Evolutionary conservation across 2,113 vertebrate genomes (phyloP), one percentile per base, ranked within the genome.

Genomic region (Colius striatus): DNA sequence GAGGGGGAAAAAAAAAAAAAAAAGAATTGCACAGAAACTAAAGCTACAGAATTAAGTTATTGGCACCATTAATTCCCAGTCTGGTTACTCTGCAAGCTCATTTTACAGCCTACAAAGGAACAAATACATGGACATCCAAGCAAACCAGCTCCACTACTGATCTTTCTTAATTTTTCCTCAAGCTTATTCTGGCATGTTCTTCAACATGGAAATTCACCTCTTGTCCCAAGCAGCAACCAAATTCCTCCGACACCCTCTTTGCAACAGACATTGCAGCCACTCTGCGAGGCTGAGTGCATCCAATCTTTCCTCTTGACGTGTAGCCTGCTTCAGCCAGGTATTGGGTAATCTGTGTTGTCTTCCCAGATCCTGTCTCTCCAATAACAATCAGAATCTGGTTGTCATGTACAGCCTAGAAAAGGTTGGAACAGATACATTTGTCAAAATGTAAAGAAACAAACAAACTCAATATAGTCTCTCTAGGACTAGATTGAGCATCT

Each of bases 341-440:
- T 41, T 99, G 99, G 7, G 99, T 99, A 89, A 99, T 99, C 98
- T 99, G 99, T 0, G 99, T 99, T 62, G 99, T 99, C 91, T 99
- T 99, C 60, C 99, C 99, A 54, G 99, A 99, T 36, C 99, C 99
- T 0, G 99, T 99, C 97, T 99, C 99, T 68, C 99, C 99, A 19
- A 99, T 99, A 45, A 99, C 99, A 71, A 99, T 99, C 88, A 99
- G 97, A 93, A 99, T 99, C 98, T 99, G 99, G 95, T 99, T 99
- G 96, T 99, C 99, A 47, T 99, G 99, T 57, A 99, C 99, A 61
- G 99, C 99, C 99, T 99, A 97, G 25, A 83, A 94, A 62, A 75
- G 13, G 34, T 67, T 4, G 11, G 5, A 88, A 81, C 0, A 94
- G 25, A 90, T 1, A 68, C 9, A 43, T 6, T 15, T 16, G 25